These are phyloP conservation scores for Sipha flava DNA, from an alignment of 1,140 invertebrate genomes.

Conservation along the genomic window DNA sequence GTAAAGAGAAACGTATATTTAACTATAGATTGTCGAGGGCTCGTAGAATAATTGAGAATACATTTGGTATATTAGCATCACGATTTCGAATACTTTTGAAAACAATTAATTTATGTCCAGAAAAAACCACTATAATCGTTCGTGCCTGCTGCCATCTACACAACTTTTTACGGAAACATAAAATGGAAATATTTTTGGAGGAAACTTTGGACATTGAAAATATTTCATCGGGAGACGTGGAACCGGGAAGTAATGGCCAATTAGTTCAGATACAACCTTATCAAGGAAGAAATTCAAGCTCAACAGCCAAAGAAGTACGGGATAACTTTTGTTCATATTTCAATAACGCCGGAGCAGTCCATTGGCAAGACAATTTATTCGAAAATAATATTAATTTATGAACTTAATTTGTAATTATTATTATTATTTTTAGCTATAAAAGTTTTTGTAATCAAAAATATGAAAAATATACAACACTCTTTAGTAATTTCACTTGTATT, in stretches of 20 bases:
- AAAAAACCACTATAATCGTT: constrained; percentile 40
- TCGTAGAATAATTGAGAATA: constrained; percentile 46
- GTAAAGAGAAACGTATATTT: constrained; percentile 42
- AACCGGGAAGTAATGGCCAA: constrained; percentile 7
- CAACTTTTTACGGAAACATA: constrained; percentile 38
- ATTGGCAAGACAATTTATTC: constrained; percentile 34
- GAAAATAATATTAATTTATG: not conserved
- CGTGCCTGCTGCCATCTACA: constrained; percentile 38
- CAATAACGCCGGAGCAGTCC: constrained; percentile 29
- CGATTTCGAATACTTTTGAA: constrained; percentile 42
- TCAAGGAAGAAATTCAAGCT: constrained; percentile 9
- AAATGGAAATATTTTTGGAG: not conserved
- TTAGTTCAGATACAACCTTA: not conserved
- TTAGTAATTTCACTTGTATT: too few relatives aligned
- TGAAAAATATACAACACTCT: too few relatives aligned
- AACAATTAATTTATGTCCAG: constrained; percentile 40
- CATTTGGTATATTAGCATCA: constrained; percentile 45
- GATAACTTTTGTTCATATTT: constrained; percentile 34
- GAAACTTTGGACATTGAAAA: not conserved
- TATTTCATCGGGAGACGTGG: constrained; percentile 3
- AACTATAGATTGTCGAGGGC: constrained; percentile 45
- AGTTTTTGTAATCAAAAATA: too few relatives aligned
- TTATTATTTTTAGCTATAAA: too few relatives aligned
- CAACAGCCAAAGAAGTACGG: constrained; percentile 17
- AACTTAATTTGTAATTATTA: too few relatives aligned